Percentiles rank a stretch among this genome's conserved stretches.
These are phyloP conservation scores for Mactra quadrangularis DNA, from an alignment of 1,140 invertebrate species.

Conservation along the genomic window DNA sequence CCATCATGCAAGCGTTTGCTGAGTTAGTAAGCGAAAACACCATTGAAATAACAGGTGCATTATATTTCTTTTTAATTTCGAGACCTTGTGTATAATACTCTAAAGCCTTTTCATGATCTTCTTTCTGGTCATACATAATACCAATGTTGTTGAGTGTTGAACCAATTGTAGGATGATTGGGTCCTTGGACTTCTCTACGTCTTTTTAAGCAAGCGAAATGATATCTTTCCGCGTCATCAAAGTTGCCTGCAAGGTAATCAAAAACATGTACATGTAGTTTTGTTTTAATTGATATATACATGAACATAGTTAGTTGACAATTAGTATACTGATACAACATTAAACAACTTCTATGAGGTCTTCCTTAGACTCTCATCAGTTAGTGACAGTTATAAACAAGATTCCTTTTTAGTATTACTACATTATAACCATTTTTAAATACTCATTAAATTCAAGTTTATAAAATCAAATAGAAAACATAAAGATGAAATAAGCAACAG, in stretches of 20 bases:
- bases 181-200: background rate
- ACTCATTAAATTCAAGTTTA: no score
- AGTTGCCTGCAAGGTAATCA: constrained; percentile 16
- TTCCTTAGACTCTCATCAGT: no score
- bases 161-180: constrained; percentile 41
- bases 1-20: constrained; percentile 5
- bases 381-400: no score
- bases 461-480: no score
- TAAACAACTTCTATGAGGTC: no score
- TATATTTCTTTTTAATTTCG: constrained; percentile 10
- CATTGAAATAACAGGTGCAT: constrained; percentile 3
- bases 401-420: no score
- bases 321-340: no score
- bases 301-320: no score
- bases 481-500: no score
- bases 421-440: no score
- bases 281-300: no score
- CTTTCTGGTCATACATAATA: constrained; percentile 48
- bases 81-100: constrained; percentile 36
- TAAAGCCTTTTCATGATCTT: constrained; percentile 27
- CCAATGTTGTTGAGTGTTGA: constrained; percentile 45
- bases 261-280: background rate
- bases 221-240: constrained; percentile 47
- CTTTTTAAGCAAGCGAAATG: constrained; percentile 34
- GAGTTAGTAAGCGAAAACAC: constrained; percentile 35